Conservation (phyloP, 2,888 invertebrate genomes). For the Atethmia centrago region DNA sequence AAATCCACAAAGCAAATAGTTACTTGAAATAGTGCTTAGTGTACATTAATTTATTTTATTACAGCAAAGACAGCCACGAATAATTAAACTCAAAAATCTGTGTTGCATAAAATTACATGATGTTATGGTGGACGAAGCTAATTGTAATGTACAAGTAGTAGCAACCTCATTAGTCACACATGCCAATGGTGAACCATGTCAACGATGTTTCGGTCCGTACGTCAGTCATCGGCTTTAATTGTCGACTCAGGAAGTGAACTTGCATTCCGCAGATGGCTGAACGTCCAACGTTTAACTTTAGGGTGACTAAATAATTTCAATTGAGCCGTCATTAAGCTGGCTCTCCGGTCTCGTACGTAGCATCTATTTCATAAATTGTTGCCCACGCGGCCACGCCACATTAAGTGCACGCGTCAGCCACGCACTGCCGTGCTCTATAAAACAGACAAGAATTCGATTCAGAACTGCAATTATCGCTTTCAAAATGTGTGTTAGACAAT, state of each 20-base stretch:
- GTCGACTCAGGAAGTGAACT: conserved; percentile 86
- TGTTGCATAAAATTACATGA: conserved; percentile 40
- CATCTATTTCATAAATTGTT: conserved; percentile 63
- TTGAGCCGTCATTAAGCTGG: conserved; percentile 71
- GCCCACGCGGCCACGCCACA: conserved; percentile 48
- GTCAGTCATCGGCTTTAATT: conserved; percentile 83
- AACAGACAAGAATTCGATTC: conserved; percentile 80
- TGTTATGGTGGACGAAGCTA: conserved; percentile 41
- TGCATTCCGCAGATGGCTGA: conserved; percentile 83
- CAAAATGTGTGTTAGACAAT: conserved; percentile 73
- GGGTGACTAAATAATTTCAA: conserved; percentile 77
- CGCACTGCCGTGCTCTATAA: conserved; percentile 68
- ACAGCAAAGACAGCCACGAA: conserved; percentile 9
- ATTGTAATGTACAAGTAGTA: conserved; percentile 48
- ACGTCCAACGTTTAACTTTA: conserved; percentile 73
- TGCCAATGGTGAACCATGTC: conserved; percentile 70
- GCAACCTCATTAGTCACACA: conserved; percentile 69
- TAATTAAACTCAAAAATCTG: conserved; percentile 24
- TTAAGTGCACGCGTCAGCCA: conserved; percentile 52
- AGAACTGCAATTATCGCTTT: conserved; percentile 79
- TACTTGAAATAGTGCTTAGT: neutral
- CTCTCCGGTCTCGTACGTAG: conserved; percentile 44
- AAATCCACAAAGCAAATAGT: conserved; percentile 7
- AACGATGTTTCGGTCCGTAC: conserved; percentile 70
- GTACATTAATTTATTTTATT: conserved; percentile 1